Percentiles rank a stretch among this genome's conserved stretches.
These are phyloP conservation scores for Stenodema calcarata DNA, from an alignment of 2,888 invertebrate genomes.

Conservation along the genomic window DNA sequence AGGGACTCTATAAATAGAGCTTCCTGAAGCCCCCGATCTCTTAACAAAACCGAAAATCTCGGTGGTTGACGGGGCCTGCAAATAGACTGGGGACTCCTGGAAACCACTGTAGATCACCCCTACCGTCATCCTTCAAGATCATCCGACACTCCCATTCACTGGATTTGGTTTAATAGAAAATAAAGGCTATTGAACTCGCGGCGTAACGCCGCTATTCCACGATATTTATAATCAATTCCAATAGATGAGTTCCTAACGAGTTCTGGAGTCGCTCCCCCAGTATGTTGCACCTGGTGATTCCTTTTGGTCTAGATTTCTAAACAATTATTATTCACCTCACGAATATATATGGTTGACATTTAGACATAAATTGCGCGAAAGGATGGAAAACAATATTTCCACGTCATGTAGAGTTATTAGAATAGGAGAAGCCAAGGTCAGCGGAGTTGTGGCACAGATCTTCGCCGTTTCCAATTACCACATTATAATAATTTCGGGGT, in stretches of 20 bases:
- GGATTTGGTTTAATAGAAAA: background rate
- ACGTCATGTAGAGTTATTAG: too few species aligned
- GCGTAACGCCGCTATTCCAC: background rate
- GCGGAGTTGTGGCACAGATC: too few species aligned
- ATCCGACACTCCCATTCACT: background rate
- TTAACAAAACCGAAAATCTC: background rate
- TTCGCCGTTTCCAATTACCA: too few species aligned
- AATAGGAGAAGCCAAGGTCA: too few species aligned
- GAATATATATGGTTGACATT: background rate
- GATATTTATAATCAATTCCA: background rate
- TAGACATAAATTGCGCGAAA: too few species aligned
- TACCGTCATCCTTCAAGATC: background rate
- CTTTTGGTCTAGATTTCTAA: background rate
- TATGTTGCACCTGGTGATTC: background rate
- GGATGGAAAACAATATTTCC: too few species aligned
- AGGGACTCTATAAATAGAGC: background rate
- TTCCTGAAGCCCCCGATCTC: background rate
- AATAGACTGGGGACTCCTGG: slow-evolving; percentile 10
- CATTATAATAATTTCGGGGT: too few species aligned
- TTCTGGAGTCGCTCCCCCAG: background rate
- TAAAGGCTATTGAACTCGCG: background rate
- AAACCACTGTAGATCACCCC: background rate
- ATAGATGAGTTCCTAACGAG: background rate
- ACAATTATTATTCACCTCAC: background rate
- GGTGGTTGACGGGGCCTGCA: background rate